These are phyloP conservation scores for Hipposideros armiger DNA, from an alignment of 2,113 vertebrate genomes.

Conservation along the genomic window DNA sequence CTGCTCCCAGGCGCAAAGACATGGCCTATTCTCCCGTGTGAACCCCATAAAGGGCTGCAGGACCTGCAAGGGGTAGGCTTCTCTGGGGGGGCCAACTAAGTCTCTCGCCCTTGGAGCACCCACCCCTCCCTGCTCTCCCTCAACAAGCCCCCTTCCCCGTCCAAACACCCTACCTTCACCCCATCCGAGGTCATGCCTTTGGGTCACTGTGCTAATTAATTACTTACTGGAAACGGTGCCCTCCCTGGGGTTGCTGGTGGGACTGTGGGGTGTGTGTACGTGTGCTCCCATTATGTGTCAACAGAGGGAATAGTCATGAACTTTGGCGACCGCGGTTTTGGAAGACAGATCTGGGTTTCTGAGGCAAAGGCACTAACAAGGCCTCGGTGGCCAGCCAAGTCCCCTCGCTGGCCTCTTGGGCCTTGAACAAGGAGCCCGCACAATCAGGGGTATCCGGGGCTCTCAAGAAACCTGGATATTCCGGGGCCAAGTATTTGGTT, in stretches of 20 bases:
- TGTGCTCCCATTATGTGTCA: not conserved
- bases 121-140: accelerated
- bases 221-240: constrained; percentile 66
- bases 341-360: constrained; percentile 73
- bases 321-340: constrained; percentile 56
- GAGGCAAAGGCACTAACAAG: constrained; percentile 70
- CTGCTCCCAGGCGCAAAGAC: accelerated
- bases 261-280: not conserved
- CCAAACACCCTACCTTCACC: too few species aligned
- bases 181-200: constrained; percentile 74
- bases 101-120: accelerated
- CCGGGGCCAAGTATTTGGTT: constrained; percentile 60
- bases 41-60: not conserved
- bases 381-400: constrained; percentile 69
- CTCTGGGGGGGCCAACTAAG: not conserved
- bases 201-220: constrained; percentile 71
- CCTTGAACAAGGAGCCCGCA: constrained; percentile 58
- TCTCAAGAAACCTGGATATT: constrained; percentile 75
- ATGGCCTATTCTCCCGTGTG: not conserved
- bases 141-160: constrained; percentile 72
- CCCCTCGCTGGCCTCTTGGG: constrained; percentile 40
- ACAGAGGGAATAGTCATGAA: constrained; percentile 81
- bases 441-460: constrained; percentile 54
- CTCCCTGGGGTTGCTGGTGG: constrained; percentile 61
- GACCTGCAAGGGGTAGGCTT: not conserved